These are phyloP conservation scores for Calephelis nemesis DNA, from an alignment of 1,140 invertebrate genomes.

Conservation along the genomic window DNA sequence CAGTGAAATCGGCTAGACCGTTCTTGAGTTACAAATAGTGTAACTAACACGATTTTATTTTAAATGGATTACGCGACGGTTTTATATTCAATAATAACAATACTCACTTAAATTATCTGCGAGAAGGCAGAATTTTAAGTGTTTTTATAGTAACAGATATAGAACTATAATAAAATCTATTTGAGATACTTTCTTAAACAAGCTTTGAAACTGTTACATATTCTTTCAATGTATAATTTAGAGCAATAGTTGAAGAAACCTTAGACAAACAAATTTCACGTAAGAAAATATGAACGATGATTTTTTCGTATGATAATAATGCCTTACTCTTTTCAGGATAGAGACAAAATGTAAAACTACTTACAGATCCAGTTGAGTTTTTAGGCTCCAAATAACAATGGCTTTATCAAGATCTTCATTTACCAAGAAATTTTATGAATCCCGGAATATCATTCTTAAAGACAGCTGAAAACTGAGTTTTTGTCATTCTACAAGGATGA, in stretches of 20 bases:
- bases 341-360: constrained; percentile 2
- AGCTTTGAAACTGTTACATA: no score
- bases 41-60: no score
- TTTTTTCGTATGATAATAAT: background rate
- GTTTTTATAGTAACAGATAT: no score
- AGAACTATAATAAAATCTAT: no score
- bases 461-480: constrained; percentile 11
- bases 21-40: no score
- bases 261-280: background rate
- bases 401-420: constrained; percentile 6
- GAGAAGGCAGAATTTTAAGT: no score
- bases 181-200: background rate
- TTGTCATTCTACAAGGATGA: constrained; percentile 4
- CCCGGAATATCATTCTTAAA: background rate
- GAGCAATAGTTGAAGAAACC: background rate
- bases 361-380: constrained; percentile 6
- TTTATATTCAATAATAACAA: no score
- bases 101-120: no score
- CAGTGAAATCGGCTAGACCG: no score
- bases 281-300: background rate
- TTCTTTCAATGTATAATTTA: no score
- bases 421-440: constrained; percentile 9
- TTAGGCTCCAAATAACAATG: constrained; percentile 3
- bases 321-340: background rate
- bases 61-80: no score